Evolutionary conservation across 2,797 vertebrate species (phyloP).

Genomic region (Enteromius radiatus): DNA sequence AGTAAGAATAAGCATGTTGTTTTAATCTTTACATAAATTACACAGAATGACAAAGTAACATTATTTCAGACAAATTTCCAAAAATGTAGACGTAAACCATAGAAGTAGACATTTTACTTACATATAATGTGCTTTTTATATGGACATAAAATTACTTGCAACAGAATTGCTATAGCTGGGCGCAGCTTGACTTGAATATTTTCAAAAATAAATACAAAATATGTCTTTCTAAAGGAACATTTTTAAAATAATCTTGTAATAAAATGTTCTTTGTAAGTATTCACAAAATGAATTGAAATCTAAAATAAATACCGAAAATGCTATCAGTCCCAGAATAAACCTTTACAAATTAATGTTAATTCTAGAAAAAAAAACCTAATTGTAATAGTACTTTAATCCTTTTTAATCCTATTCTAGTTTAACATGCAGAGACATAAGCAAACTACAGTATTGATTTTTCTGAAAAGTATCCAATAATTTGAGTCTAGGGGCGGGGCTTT

Average conservation of each 20-base stretch:
- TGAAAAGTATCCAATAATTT: not conserved
- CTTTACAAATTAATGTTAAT: not conserved
- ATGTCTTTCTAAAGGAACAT: no score
- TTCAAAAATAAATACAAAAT: no score
- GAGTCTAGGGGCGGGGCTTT: not conserved
- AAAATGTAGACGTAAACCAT: no score
- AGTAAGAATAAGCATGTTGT: no score
- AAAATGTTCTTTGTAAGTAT: no score
- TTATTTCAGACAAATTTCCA: no score
- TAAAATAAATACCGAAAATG: not conserved
- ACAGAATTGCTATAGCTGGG: not conserved
- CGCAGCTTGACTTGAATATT: not conserved
- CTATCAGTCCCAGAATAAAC: not conserved
- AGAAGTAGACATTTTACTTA: no score
- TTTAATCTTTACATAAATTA: no score
- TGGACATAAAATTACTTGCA: not conserved
- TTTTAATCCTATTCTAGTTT: not conserved
- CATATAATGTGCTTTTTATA: no score
- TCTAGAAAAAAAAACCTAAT: not conserved
- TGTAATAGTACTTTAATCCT: not conserved
- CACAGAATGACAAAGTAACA: no score
- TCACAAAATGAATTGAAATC: no score
- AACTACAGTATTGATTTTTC: not conserved
- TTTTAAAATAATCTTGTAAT: no score
- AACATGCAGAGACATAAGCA: not conserved